Evolutionary conservation across 2,888 invertebrate genomes (phyloP).

Genomic region (Spisula solida): DNA sequence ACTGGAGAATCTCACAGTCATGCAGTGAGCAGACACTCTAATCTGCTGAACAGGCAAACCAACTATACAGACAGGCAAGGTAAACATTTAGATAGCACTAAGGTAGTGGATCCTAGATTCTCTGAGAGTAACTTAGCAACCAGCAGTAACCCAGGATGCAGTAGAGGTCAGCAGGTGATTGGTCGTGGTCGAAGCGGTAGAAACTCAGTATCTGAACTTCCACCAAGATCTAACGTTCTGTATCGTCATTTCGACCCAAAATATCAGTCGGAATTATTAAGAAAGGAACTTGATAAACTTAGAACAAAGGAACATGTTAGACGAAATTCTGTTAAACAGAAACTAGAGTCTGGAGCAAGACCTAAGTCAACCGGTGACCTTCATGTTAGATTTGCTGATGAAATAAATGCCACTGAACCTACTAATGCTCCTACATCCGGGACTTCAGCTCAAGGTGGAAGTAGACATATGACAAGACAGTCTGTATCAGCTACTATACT

Average conservation of each 20-base stretch:
- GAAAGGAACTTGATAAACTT: constrained; percentile 62
- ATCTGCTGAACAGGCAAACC: background rate
- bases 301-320: constrained; percentile 63
- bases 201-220: constrained; percentile 37
- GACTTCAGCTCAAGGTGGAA: background rate
- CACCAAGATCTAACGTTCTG: constrained; percentile 36
- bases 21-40: background rate
- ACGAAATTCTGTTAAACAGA: constrained; percentile 61
- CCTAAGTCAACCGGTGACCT: constrained; percentile 42
- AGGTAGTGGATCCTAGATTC: background rate
- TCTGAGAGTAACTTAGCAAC: background rate
- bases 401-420: constrained; percentile 10
- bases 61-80: background rate
- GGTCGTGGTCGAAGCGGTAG: constrained; percentile 30
- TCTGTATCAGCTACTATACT: constrained; percentile 38
- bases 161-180: background rate
- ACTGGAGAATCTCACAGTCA: background rate
- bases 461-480: constrained; percentile 42
- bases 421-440: background rate
- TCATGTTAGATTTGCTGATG: constrained; percentile 54
- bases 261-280: constrained; percentile 57
- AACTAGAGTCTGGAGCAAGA: constrained; percentile 43
- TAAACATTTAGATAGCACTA: background rate
- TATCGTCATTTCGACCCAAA: constrained; percentile 64
- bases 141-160: background rate